A percentile compares a stretch with the other conserved stretches of the same genome.
These are phyloP conservation scores for Tupaia tana DNA, from an alignment of 2,113 vertebrate genomes.

Conservation along the genomic window DNA sequence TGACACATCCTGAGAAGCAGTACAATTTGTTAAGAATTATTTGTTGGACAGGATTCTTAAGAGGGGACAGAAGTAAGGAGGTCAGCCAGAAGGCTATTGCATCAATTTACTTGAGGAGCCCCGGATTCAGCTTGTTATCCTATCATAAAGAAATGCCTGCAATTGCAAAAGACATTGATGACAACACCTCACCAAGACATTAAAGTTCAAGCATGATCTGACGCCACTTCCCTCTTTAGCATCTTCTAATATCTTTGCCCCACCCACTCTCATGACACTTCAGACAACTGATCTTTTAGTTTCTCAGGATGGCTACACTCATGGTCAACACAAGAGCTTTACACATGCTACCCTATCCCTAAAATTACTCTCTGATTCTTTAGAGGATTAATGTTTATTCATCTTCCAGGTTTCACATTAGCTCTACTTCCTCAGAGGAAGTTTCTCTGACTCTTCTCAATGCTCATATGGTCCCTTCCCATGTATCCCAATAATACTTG, in stretches of 20 bases:
- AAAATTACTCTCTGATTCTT: neutral
- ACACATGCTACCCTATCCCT: neutral
- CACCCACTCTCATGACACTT: neutral
- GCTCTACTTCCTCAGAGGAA: neutral
- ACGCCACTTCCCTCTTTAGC: neutral
- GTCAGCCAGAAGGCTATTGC: neutral
- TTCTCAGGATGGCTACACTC: neutral
- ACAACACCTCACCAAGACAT: neutral
- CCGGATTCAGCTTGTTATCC: neutral
- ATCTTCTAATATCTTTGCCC: neutral
- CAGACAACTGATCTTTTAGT: neutral
- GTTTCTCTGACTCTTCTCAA: neutral
- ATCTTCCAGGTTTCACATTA: neutral
- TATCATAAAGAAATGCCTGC: neutral
- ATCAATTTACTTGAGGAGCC: neutral
- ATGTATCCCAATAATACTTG: neutral
- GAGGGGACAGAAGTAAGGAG: neutral
- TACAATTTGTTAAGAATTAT: constrained; percentile 2
- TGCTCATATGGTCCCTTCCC: neutral
- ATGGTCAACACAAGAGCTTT: neutral
- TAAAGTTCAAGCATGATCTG: neutral
- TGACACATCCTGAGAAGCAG: neutral
- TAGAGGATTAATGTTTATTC: neutral
- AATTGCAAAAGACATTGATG: neutral
- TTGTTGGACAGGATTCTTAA: neutral